Conservation (phyloP, 2,113 vertebrate species). For the Pionites leucogaster region DNA sequence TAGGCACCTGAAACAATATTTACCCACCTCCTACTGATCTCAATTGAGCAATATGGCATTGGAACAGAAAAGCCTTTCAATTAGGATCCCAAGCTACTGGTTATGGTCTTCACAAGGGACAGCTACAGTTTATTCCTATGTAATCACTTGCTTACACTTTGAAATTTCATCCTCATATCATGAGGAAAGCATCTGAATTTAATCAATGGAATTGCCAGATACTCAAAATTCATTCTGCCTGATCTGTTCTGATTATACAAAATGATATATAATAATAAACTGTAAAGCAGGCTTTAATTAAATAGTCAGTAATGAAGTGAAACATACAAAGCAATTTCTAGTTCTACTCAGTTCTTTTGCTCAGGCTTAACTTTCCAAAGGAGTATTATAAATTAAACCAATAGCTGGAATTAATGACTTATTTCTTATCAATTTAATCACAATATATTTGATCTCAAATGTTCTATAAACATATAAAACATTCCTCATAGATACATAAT, state of each 20-base stretch:
- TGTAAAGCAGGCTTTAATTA: conserved; percentile 30
- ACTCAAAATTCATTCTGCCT: background rate
- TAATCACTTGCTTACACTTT: background rate
- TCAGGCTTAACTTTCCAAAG: conserved; percentile 12
- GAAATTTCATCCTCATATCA: conserved; percentile 1
- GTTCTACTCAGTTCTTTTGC: background rate
- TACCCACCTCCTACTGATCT: background rate
- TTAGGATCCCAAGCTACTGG: background rate
- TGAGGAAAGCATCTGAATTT: conserved; percentile 33
- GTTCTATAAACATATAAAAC: background rate
- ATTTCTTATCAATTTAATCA: conserved; percentile 4
- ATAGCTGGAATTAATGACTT: background rate
- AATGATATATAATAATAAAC: conserved; percentile 23
- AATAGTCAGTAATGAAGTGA: conserved; percentile 16
- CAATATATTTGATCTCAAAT: background rate
- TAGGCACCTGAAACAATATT: background rate
- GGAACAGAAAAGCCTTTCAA: background rate
- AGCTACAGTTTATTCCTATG: background rate
- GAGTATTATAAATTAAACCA: background rate
- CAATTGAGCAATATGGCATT: background rate
- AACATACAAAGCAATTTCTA: conserved; percentile 19
- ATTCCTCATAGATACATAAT: background rate
- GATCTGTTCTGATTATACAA: conserved; percentile 41
- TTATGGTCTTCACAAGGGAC: background rate
- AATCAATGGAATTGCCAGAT: conserved; percentile 35